Percentiles rank a stretch among this genome's conserved stretches.
These are phyloP conservation scores for Eutrigla gurnardus DNA, from an alignment of 2,797 vertebrate species.

Conservation along the genomic window DNA sequence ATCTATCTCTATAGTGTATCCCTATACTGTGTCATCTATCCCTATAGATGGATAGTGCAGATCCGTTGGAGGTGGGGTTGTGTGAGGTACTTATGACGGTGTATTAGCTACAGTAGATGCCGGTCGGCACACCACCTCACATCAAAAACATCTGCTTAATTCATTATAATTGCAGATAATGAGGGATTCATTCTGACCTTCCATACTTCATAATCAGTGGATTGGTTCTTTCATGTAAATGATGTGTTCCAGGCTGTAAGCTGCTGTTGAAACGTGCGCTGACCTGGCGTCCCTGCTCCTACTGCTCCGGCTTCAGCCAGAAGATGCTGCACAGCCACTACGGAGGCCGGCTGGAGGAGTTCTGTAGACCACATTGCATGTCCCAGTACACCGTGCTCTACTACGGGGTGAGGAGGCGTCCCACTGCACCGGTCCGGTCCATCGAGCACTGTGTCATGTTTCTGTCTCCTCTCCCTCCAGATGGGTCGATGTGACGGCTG, in stretches of 20 bases:
- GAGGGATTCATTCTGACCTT: background rate
- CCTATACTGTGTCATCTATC: background rate
- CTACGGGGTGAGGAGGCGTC: slow-evolving; percentile 82
- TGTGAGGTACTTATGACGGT: background rate
- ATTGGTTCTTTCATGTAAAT: background rate
- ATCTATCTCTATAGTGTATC: too few relatives aligned
- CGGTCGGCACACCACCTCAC: background rate
- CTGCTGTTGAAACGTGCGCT: slow-evolving; percentile 91
- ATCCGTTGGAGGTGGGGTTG: background rate
- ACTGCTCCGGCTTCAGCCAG: slow-evolving; percentile 90
- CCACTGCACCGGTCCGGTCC: background rate
- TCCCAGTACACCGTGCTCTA: slow-evolving; percentile 95
- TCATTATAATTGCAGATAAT: background rate
- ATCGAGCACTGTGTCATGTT: background rate
- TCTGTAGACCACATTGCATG: slow-evolving; percentile 97
- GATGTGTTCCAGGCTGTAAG: slow-evolving; percentile 88
- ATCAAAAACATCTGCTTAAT: background rate
- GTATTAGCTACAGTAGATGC: background rate
- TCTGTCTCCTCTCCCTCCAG: slow-evolving; percentile 68
- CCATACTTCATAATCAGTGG: background rate
- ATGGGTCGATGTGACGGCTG: slow-evolving; percentile 96
- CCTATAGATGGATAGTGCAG: too few relatives aligned
- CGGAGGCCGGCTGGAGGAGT: slow-evolving; percentile 93
- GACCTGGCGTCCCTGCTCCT: slow-evolving; percentile 91
- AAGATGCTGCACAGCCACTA: slow-evolving; percentile 93